Evolutionary conservation across 2,797 vertebrate genomes (phyloP), one percentile per base, ranked within the genome.

Genomic region (Dermochelys coriacea): DNA sequence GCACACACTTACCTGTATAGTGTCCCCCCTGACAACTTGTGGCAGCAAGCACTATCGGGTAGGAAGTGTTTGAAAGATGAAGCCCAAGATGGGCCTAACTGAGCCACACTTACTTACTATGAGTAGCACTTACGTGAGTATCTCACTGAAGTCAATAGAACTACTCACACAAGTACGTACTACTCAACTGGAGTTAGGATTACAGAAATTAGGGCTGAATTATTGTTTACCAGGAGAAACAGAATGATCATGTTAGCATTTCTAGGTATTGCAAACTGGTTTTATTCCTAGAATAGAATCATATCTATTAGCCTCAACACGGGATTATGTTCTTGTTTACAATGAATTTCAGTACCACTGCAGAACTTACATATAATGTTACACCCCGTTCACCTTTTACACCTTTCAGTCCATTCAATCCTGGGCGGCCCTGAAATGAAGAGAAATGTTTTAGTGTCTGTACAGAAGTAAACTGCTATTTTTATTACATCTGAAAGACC

Each of bases 401-500:
- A 82, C 99, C 99, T 96, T 98, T 99, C 4, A 94, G 96, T 81
- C 99, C 99, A 41, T 98, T 98, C 87, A 98, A 81, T 45, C 99
- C 99, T 52, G 99, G 98, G 77, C 99, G 99, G 86, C 99, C 99
- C 99, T 99, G 82, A 37, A 97, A 94, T 88, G 74, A 71, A 95
- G 5, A 97, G 41, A 88, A 93, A 93, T 8, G 68, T 19, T 75
- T 94, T 61, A 94, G 68, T 21, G 29, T 5, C 16, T 64, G 27
- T 85, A 51, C 92, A 89, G 68, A 93, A 95, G 19, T 25, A 74
- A 92, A 9, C 0, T 82, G 34, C 41, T 94, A 5, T 25, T 18
- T 88, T 68, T 75, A 52, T n/a, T 52, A 16, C 8, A 5, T 61
- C 37, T 86, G 41, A 82, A 82, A 84, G 81, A 75, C 3, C 16